Percentiles rank a stretch among this genome's conserved stretches.
phyloP scores from a whole-genome alignment of 2,888 invertebrate species.

The Tipula vernalis region DNA sequence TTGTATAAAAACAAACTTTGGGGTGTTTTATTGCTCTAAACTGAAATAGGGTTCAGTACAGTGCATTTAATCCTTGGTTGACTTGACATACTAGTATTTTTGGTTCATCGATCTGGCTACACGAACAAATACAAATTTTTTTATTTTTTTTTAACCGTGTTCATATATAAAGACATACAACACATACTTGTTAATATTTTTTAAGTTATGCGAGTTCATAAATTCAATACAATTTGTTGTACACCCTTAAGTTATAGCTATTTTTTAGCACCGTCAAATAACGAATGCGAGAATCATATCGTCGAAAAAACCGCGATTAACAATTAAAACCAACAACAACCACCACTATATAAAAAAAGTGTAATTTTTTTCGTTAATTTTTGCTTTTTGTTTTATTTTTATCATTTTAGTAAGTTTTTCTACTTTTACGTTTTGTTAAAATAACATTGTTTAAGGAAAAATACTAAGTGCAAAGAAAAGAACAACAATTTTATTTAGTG shows the following conservation, averaged over 20 bases:
- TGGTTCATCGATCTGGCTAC: background rate
- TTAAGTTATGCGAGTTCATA: background rate
- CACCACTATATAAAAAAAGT: background rate
- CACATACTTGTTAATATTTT: background rate
- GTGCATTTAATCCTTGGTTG: background rate
- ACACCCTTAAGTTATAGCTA: background rate
- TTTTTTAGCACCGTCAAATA: background rate
- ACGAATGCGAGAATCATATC: background rate
- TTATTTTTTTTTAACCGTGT: background rate
- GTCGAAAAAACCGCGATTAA: background rate
- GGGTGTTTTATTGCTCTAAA: background rate
- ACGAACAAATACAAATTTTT: background rate
- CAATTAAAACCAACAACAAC: background rate
- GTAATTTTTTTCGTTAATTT: background rate
- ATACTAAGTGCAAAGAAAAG: background rate
- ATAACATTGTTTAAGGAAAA: background rate
- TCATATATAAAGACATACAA: background rate
- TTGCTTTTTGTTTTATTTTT: background rate
- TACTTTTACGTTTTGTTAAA: background rate
- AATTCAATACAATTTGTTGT: background rate
- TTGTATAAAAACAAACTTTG: background rate
- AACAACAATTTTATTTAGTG: background rate
- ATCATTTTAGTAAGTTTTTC: background rate
- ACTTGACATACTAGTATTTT: background rate
- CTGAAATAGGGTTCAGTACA: background rate